Percentiles rank a stretch among this genome's conserved stretches.
Evolutionary conservation across 2,797 vertebrate genomes (phyloP).

Genomic region (Pitangus sulphuratus): DNA sequence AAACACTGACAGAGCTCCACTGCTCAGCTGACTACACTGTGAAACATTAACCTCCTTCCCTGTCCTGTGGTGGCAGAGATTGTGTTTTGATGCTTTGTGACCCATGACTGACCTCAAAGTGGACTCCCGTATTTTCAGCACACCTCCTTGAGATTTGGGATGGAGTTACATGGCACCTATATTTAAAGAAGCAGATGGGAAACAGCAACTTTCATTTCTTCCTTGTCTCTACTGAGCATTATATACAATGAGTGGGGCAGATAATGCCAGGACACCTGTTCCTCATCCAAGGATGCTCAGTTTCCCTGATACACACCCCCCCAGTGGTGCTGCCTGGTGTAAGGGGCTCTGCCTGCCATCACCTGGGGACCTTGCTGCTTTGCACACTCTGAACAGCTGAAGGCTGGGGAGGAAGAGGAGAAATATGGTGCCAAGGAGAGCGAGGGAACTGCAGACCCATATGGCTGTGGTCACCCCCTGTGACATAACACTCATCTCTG

Average conservation of each 20-base stretch:
- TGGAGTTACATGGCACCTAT: not conserved
- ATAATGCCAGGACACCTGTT: not conserved
- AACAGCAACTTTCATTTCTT: not conserved
- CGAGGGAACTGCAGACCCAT: not conserved
- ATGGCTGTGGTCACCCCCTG: rapidly evolving
- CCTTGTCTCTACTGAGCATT: not conserved
- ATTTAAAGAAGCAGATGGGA: not conserved
- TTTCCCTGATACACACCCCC: rapidly evolving
- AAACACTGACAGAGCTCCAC: conserved; percentile 5
- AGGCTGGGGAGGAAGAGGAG: not conserved
- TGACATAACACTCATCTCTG: not conserved
- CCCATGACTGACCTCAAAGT: not conserved
- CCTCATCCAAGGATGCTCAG: not conserved
- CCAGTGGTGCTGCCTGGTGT: not conserved
- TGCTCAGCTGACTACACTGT: not conserved
- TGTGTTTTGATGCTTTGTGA: not conserved
- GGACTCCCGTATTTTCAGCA: conserved; percentile 1
- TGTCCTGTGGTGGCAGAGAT: not conserved
- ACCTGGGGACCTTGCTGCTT: not conserved
- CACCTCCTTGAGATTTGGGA: not conserved
- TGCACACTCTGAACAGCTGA: not conserved
- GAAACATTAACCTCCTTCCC: conserved; percentile 41
- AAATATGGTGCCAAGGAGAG: not conserved
- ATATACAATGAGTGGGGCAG: not conserved
- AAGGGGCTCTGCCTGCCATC: not conserved